These are phyloP conservation scores for Rhopalosiphum nymphaeae DNA, from an alignment of 2,888 invertebrate genomes.

Conservation along the genomic window DNA sequence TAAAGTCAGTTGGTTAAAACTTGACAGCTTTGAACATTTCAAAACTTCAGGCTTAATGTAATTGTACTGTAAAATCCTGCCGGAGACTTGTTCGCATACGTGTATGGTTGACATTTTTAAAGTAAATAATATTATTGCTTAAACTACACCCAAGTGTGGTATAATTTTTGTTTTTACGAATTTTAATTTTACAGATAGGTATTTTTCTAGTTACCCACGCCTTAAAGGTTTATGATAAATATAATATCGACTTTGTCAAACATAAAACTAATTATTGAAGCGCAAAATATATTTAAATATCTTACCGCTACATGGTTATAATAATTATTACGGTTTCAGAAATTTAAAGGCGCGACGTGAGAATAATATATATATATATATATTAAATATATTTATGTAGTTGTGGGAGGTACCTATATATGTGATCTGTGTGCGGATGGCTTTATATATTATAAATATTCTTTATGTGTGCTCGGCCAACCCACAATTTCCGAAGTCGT, in stretches of 20 bases:
- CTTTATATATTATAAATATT: constrained; percentile 6
- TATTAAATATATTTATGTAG: not conserved
- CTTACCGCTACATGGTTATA: not conserved
- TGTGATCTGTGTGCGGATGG: not conserved
- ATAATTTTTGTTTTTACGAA: not conserved
- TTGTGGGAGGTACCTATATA: not conserved
- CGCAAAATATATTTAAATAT: not conserved
- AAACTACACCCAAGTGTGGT: not conserved
- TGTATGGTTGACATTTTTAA: not conserved
- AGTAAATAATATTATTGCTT: constrained; percentile 6
- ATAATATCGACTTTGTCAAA: not conserved
- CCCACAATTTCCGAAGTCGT: constrained; percentile 4
- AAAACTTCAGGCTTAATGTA: not conserved
- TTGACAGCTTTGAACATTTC: constrained; percentile 46
- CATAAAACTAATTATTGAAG: not conserved
- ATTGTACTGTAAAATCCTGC: not conserved
- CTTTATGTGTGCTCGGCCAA: not conserved
- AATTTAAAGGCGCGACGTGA: not conserved
- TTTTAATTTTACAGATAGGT: not conserved
- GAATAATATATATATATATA: not conserved
- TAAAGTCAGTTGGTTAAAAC: constrained; percentile 35
- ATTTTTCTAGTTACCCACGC: not conserved
- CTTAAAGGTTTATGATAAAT: not conserved
- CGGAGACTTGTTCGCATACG: not conserved
- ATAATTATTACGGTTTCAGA: not conserved